Evolutionary conservation across 2,888 invertebrate species (phyloP), one percentile per base, ranked within the genome.

Genomic region (Formica aserva): DNA sequence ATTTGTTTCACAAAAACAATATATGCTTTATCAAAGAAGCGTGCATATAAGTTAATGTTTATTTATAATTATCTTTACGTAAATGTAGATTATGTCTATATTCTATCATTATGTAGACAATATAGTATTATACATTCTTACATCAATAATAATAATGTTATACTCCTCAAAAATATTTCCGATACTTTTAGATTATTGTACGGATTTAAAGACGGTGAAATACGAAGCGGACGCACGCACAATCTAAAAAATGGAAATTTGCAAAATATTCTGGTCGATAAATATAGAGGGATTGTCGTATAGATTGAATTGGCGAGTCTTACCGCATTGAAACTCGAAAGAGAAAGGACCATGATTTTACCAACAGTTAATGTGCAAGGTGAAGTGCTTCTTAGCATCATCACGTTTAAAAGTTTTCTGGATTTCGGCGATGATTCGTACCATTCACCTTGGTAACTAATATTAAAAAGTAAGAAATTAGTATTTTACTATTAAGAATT

Each of bases 311-410:
- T 32, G 5, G 13, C 1, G n/a, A 32, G 3, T 41, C 32, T 41
- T 83, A 83, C 82, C 38, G 77, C 67, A 26, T 62, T 77, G 48
- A 83, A 83, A 45, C 77, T 77, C 0, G 77, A 67, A 76, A 78
- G 67, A 29, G 77, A 62, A 18, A 83, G 77, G 15, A 77, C 29
- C 77, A 77, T 77, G 18, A 83, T 48, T 52, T 83, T 83, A 18
- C 77, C 82, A 22, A 83, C 67, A 8, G 82, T 77, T 13, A 83
- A 22, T 3, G 77, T 69, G 29, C 77, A 83, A 22, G 82, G 77
- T 41, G 26, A 55, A 6, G 1, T 41, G 29, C 82, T 67, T 3
- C 77, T 76, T 60, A 83, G 4, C 65, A 80, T 81, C 26, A 83
- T 69, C 38, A 83, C 35, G 1, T 82, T 66, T 4, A 84, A 52